These are phyloP conservation scores for Chaetodon auriga DNA, from an alignment of 2,113 vertebrate genomes.

Conservation along the genomic window DNA sequence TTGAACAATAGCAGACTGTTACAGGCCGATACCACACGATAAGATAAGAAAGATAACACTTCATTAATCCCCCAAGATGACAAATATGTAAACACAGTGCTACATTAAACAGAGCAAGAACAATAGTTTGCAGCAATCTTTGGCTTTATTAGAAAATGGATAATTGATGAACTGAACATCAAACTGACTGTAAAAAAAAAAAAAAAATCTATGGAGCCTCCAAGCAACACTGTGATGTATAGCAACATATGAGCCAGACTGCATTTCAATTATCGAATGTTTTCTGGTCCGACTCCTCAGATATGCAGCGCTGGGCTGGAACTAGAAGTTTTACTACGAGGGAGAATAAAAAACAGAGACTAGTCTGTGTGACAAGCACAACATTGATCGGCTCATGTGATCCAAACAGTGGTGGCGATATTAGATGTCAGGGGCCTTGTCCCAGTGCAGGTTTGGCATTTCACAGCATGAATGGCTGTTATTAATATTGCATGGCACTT, in stretches of 20 bases:
- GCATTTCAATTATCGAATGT: constrained; percentile 8
- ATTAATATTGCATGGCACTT: constrained; percentile 79
- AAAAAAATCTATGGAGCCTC: no score
- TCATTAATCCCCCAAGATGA: no score
- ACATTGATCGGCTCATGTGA: neutral
- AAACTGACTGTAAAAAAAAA: no score
- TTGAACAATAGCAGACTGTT: no score
- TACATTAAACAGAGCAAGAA: no score
- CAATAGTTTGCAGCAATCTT: no score
- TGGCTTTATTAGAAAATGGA: no score
- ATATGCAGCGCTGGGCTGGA: neutral
- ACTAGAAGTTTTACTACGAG: neutral
- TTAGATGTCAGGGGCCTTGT: constrained; percentile 22
- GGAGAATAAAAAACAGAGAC: neutral
- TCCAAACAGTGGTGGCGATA: constrained; percentile 9
- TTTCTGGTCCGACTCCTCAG: neutral
- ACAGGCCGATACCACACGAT: no score
- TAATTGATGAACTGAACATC: no score
- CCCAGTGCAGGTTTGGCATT: constrained; percentile 56
- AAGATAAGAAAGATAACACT: no score
- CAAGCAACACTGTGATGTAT: no score
- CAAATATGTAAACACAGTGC: no score
- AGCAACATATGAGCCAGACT: constrained; percentile 1
- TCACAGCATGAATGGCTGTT: constrained; percentile 61
- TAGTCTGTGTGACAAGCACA: constrained; percentile 2